Evolutionary conservation across 2,797 vertebrate genomes (phyloP).

Genomic region (Pyrocephalus nanus): DNA sequence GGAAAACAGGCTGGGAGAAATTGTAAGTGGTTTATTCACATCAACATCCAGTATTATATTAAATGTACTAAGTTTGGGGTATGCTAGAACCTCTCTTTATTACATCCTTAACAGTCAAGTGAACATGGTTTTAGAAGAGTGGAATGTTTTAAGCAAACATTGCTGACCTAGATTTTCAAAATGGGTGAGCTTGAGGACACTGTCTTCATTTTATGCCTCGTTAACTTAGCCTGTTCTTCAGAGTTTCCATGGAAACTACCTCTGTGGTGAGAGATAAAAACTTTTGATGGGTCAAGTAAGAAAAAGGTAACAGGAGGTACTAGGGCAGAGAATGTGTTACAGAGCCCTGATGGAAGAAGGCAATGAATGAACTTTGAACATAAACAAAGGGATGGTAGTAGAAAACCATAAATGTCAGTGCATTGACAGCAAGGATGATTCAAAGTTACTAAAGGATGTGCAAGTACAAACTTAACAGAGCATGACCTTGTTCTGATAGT

Average conservation of each 20-base stretch:
- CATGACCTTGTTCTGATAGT: constrained; percentile 29
- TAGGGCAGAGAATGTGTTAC: neutral
- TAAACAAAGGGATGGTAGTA: constrained; percentile 30
- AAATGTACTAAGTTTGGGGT: neutral
- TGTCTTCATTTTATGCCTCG: constrained; percentile 42
- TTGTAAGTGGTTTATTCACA: neutral
- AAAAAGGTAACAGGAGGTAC: constrained; percentile 8
- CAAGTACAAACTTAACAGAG: constrained; percentile 37
- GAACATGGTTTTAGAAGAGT: constrained; percentile 30
- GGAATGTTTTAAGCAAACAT: constrained; percentile 66
- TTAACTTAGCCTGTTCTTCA: constrained; percentile 30
- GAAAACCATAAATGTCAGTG: constrained; percentile 16
- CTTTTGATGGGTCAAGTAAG: neutral
- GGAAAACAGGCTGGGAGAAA: neutral
- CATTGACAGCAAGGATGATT: constrained; percentile 30
- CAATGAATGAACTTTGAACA: constrained; percentile 30
- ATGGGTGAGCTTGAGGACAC: constrained; percentile 65
- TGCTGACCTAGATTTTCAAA: constrained; percentile 70
- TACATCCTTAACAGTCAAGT: constrained; percentile 38
- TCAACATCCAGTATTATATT: neutral
- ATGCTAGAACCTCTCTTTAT: neutral
- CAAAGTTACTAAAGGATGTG: constrained; percentile 33
- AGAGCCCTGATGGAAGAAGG: neutral
- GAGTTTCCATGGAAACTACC: constrained; percentile 61
- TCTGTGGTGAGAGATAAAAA: constrained; percentile 17